Evolutionary conservation across 2,888 invertebrate genomes (phyloP).

Genomic region (Acronicta alni): DNA sequence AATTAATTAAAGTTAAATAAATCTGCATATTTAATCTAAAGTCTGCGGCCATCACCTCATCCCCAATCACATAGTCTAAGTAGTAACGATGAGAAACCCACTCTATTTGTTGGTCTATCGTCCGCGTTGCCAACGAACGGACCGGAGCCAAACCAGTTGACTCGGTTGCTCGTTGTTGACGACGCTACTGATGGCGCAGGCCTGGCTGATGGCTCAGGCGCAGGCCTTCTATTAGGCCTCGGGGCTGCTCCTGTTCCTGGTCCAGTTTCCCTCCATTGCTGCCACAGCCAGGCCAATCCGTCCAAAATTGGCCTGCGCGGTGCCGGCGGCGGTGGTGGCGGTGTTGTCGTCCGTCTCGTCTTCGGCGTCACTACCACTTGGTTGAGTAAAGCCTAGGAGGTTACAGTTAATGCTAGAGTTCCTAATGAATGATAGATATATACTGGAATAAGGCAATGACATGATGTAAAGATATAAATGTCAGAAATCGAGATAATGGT

Average conservation of each 20-base stretch:
- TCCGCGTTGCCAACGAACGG: slow-evolving; percentile 86
- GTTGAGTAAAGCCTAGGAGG: slow-evolving; percentile 88
- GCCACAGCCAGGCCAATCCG: slow-evolving; percentile 90
- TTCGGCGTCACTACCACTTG: slow-evolving; percentile 89
- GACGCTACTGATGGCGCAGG: slow-evolving; percentile 68
- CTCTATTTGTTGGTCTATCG: slow-evolving; percentile 82
- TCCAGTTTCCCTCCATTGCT: slow-evolving; percentile 88
- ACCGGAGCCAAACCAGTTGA: slow-evolving; percentile 86
- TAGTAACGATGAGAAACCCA: slow-evolving; percentile 86
- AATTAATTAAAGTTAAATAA: slow-evolving; percentile 37
- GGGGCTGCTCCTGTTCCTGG: slow-evolving; percentile 72
- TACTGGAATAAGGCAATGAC: slow-evolving; percentile 53
- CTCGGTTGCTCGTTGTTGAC: slow-evolving; percentile 74
- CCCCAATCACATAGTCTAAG: slow-evolving; percentile 85
- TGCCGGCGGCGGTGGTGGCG: slow-evolving; percentile 80
- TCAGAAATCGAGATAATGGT: slow-evolving; percentile 53
- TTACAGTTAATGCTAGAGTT: slow-evolving; percentile 74
- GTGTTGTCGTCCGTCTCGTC: slow-evolving; percentile 80
- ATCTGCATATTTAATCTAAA: slow-evolving; percentile 79
- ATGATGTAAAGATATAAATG: slow-evolving; percentile 50
- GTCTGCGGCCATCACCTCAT: slow-evolving; percentile 78
- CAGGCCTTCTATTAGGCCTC: slow-evolving; percentile 69
- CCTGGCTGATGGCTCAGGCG: slow-evolving; percentile 66
- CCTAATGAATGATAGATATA: slow-evolving; percentile 62
- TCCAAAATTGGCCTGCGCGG: slow-evolving; percentile 86